These are phyloP conservation scores for Yoshiicerus persimilis DNA, from an alignment of 1,140 invertebrate species.

Conservation along the genomic window DNA sequence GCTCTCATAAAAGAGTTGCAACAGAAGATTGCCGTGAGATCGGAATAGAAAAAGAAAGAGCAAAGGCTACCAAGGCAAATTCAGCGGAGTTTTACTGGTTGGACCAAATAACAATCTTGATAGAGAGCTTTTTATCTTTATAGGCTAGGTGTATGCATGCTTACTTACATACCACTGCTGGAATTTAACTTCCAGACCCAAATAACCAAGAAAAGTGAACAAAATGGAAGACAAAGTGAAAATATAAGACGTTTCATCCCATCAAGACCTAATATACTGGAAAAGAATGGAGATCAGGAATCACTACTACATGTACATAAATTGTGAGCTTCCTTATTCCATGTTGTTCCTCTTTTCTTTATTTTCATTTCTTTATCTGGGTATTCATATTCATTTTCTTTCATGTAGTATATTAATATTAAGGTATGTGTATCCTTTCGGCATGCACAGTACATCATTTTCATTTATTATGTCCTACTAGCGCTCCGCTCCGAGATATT, in stretches of 20 bases:
- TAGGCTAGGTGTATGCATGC: not conserved
- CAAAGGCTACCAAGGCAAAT: not conserved
- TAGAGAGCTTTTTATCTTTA: not conserved
- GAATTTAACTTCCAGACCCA: not conserved
- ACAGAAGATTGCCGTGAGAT: not conserved
- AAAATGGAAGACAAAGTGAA: slow-evolving; percentile 1
- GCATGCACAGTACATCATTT: too few relatives aligned
- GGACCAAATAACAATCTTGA: not conserved
- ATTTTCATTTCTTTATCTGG: not conserved
- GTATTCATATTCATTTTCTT: not conserved
- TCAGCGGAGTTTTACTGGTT: not conserved
- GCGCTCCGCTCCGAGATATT: too few relatives aligned
- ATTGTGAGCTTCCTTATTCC: not conserved
- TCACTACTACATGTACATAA: not conserved
- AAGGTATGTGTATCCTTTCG: too few relatives aligned
- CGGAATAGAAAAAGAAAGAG: not conserved
- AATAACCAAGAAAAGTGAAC: not conserved
- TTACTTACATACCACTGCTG: not conserved
- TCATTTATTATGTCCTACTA: too few relatives aligned
- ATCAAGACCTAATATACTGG: not conserved
- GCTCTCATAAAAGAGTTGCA: not conserved
- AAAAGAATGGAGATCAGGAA: not conserved
- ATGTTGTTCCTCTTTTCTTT: not conserved
- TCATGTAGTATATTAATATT: not conserved
- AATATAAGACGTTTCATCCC: slow-evolving; percentile 8